A percentile compares a stretch with the other conserved stretches of the same genome.
phyloP scores from a whole-genome alignment of 2,797 vertebrate genomes.

The Tragopan temminckii region DNA sequence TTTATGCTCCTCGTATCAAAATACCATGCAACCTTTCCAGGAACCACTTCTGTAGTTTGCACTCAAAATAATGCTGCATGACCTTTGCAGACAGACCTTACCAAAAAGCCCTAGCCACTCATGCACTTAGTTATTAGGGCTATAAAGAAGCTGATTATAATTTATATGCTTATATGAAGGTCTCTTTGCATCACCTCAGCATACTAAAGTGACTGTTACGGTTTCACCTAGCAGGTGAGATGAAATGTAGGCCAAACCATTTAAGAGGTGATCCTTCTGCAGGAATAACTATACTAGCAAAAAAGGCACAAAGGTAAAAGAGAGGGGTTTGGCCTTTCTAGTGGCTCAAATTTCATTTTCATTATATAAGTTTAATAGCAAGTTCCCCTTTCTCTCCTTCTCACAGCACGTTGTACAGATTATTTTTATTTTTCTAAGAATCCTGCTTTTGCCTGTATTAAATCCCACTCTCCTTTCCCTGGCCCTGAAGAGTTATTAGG shows the following conservation, averaged over 20 bases:
- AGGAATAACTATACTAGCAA: not conserved
- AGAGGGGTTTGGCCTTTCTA: not conserved
- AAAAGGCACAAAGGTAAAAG: not conserved
- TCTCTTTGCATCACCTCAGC: not conserved
- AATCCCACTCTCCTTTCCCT: not conserved
- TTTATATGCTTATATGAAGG: constrained; percentile 1
- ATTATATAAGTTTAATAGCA: constrained; percentile 5
- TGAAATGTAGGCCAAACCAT: not conserved
- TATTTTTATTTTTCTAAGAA: not conserved
- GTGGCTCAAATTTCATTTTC: not conserved
- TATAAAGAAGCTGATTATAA: not conserved
- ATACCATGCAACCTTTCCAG: not conserved
- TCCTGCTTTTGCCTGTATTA: not conserved
- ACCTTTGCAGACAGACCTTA: constrained; percentile 5
- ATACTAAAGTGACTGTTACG: not conserved
- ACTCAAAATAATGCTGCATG: not conserved
- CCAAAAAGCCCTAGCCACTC: not conserved
- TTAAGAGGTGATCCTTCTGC: not conserved
- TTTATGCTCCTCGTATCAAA: not conserved
- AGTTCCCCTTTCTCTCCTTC: not conserved
- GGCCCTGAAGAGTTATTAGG: not conserved
- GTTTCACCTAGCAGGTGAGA: not conserved
- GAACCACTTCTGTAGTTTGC: not conserved
- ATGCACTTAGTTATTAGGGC: not conserved
- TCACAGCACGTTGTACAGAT: not conserved